Conservation (phyloP, 2,888 invertebrate genomes). For the Watsonalla binaria region DNA sequence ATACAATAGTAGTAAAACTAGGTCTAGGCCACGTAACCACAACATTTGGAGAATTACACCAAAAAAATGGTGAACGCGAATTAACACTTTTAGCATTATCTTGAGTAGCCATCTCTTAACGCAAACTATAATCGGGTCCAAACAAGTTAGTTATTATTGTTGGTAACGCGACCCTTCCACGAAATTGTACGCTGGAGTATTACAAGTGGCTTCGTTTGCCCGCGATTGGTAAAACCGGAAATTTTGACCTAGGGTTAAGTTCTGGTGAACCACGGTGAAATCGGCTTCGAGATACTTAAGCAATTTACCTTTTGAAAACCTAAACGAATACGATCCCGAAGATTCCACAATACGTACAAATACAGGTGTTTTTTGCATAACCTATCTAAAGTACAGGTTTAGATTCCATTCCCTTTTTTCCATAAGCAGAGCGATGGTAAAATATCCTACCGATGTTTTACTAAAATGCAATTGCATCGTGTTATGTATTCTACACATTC, state of each 20-base stretch:
- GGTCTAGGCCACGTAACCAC: too few relatives aligned
- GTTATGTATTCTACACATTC: too few relatives aligned
- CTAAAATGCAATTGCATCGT: too few relatives aligned
- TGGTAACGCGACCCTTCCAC: conserved; percentile 44
- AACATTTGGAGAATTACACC: not conserved
- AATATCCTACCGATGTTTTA: too few relatives aligned
- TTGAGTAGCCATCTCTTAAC: conserved; percentile 18
- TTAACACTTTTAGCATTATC: conserved; percentile 10
- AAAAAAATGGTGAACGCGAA: not conserved
- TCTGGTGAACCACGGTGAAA: not conserved
- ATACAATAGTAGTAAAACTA: too few relatives aligned
- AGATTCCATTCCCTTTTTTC: too few relatives aligned
- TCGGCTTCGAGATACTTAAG: not conserved
- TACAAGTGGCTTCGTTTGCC: conserved; percentile 41
- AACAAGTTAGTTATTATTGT: conserved; percentile 22
- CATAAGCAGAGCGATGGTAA: too few relatives aligned
- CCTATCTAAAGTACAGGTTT: too few relatives aligned
- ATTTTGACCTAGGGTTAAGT: conserved; percentile 8
- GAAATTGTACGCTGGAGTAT: conserved; percentile 44
- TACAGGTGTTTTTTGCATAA: too few relatives aligned
- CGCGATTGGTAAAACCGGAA: conserved; percentile 25
- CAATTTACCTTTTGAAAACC: too few relatives aligned
- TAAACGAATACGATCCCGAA: too few relatives aligned
- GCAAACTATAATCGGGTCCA: conserved; percentile 14
- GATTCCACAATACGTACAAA: too few relatives aligned